Conservation (phyloP, 1,140 invertebrate species). For the Aphidius gifuensis region DNA sequence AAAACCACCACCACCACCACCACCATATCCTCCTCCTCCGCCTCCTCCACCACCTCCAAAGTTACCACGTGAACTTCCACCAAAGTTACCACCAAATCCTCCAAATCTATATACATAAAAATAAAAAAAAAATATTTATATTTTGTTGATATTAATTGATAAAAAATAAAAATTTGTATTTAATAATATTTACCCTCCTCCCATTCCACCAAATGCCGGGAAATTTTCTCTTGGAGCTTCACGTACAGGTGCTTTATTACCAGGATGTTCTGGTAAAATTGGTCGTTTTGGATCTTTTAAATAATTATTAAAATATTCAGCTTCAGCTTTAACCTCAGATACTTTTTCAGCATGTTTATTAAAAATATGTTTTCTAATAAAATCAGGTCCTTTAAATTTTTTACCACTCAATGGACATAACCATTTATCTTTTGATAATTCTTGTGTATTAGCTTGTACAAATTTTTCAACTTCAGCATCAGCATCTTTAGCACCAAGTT, state of each 20-base stretch:
- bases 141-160: neutral
- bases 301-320: constrained; percentile 98
- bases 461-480: constrained; percentile 94
- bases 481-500: constrained; percentile 83
- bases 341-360: constrained; percentile 97
- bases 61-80: constrained; percentile 27
- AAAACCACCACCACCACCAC: constrained; percentile 45
- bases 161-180: constrained; percentile 5
- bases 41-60: constrained; percentile 46
- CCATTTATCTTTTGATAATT: constrained; percentile 97
- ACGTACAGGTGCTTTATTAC: constrained; percentile 55
- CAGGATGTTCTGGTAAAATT: constrained; percentile 85
- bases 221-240: constrained; percentile 49
- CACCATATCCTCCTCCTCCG: constrained; percentile 50
- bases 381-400: constrained; percentile 99
- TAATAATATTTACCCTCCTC: constrained; percentile 49
- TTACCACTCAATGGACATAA: constrained; percentile 97
- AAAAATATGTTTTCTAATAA: constrained; percentile 97
- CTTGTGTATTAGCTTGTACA: constrained; percentile 89
- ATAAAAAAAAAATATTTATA: constrained; percentile 6
- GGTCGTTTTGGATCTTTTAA: constrained; percentile 92
- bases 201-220: constrained; percentile 47
- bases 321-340: constrained; percentile 94
- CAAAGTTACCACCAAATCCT: constrained; percentile 38
- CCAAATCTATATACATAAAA: constrained; percentile 34